These are phyloP conservation scores for Eupithecia insigniata DNA, from an alignment of 2,888 invertebrate species.

Conservation along the genomic window DNA sequence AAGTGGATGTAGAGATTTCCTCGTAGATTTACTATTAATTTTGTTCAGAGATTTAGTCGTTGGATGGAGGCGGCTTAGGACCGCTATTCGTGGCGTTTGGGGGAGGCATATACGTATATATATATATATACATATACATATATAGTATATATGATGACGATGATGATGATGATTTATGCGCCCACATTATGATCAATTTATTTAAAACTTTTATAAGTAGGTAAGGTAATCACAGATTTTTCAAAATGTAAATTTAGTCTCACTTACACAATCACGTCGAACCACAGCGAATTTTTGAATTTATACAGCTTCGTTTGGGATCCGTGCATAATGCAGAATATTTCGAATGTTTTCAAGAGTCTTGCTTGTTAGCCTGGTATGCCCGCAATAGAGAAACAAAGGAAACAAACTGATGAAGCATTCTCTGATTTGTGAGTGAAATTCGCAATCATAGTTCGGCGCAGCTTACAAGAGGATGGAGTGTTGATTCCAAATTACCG, in stretches of 20 bases:
- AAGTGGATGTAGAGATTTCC: background rate
- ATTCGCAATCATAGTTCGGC: constrained; percentile 69
- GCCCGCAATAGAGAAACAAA: constrained; percentile 62
- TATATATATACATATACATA: too few relatives aligned
- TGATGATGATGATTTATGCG: too few relatives aligned
- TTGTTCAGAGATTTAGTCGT: background rate
- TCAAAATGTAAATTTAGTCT: constrained; percentile 51
- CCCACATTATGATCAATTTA: too few relatives aligned
- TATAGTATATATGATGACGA: too few relatives aligned
- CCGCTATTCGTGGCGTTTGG: too few relatives aligned
- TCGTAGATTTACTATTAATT: background rate
- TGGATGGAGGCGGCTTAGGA: too few relatives aligned
- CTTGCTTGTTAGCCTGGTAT: constrained; percentile 59
- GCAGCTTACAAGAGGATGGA: constrained; percentile 19
- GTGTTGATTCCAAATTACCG: constrained; percentile 61
- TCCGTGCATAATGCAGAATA: constrained; percentile 66
- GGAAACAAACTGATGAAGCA: constrained; percentile 67
- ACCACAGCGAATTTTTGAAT: constrained; percentile 63
- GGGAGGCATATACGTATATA: too few relatives aligned
- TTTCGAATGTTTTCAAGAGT: constrained; percentile 53
- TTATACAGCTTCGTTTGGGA: constrained; percentile 57
- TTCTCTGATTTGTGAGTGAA: constrained; percentile 67
- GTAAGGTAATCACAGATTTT: constrained; percentile 17
- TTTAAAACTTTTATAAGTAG: background rate
- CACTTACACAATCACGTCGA: constrained; percentile 70